Percentiles rank a stretch among this genome's conserved stretches.
Conservation (phyloP, 2,888 invertebrate species). For the Macroteleia sp. region DNA sequence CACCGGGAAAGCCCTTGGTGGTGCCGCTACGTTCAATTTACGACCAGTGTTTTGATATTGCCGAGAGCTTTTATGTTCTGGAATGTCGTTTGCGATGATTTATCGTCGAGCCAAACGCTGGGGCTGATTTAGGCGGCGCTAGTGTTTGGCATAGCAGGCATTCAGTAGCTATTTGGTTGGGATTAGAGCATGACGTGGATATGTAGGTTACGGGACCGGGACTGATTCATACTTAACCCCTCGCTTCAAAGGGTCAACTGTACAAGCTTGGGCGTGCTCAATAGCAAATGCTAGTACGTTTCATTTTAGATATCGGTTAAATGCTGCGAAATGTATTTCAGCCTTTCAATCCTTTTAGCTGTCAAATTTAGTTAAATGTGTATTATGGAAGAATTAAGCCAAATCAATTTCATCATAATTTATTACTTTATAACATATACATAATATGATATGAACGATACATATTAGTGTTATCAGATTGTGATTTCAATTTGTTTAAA, state of each 20-base stretch:
- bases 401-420: too few species aligned
- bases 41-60: conserved; percentile 22
- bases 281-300: too few species aligned
- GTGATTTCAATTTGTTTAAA: too few species aligned
- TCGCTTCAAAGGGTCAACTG: conserved; percentile 29
- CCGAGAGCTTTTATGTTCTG: conserved; percentile 38
- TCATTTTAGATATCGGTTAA: too few species aligned
- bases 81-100: conserved; percentile 44
- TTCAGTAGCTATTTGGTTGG: conserved; percentile 42
- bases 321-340: too few species aligned
- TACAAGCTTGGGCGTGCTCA: too few species aligned
- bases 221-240: conserved; percentile 53
- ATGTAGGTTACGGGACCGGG: conserved; percentile 54
- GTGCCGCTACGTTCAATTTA: conserved; percentile 36
- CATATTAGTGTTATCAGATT: too few species aligned
- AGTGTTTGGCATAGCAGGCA: conserved; percentile 42
- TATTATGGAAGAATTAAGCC: too few species aligned
- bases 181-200: conserved; percentile 52
- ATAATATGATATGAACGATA: too few species aligned
- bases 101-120: conserved; percentile 23
- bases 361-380: too few species aligned
- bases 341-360: too few species aligned
- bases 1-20: conserved; percentile 1
- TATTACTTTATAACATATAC: too few species aligned
- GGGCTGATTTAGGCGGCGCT: conserved; percentile 50